These are phyloP conservation scores for Canis aureus DNA, from an alignment of 2,113 vertebrate genomes.

Conservation along the genomic window DNA sequence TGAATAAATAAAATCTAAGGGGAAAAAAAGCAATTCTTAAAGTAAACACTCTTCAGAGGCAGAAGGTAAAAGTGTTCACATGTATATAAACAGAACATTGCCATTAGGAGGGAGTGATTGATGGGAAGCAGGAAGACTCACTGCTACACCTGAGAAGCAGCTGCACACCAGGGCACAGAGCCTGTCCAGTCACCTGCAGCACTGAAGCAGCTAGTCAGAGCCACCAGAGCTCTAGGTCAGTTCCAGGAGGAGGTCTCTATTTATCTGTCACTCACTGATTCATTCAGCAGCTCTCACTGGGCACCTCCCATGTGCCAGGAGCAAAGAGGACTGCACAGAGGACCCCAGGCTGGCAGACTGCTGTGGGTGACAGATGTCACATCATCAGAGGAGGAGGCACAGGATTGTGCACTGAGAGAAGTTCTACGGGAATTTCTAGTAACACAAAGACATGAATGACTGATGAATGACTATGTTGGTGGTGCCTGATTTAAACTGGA, in stretches of 20 bases:
- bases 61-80: background rate
- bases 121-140: background rate
- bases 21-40: background rate
- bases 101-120: background rate
- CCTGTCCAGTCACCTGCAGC: accelerated
- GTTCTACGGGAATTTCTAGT: background rate
- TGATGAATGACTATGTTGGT: background rate
- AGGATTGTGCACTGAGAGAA: background rate
- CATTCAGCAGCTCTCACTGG: background rate
- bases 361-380: background rate
- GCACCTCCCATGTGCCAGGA: background rate
- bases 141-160: background rate
- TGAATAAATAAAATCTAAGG: too few species aligned
- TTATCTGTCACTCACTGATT: background rate
- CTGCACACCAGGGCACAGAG: background rate
- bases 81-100: background rate
- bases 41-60: background rate
- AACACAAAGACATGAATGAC: background rate
- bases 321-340: background rate
- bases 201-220: background rate
- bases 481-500: background rate
- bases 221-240: background rate
- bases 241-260: background rate
- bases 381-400: background rate
- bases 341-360: background rate